phyloP scores from a whole-genome alignment of 2,888 invertebrate species.

The Epirrhoe alternata region DNA sequence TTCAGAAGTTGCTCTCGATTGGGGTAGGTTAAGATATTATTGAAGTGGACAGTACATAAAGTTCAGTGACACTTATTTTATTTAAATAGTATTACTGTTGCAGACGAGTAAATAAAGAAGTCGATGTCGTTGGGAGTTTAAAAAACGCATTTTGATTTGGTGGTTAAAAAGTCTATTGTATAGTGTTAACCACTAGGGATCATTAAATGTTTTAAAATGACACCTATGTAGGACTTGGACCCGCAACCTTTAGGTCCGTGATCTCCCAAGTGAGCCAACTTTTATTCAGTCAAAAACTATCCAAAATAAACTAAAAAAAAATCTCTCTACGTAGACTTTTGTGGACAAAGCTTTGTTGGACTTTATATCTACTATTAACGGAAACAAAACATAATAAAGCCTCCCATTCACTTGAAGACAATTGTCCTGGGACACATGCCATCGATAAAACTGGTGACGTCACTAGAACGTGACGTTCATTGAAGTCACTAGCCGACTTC shows the following conservation, averaged over 20 bases:
- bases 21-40: neutral
- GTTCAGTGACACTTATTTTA: constrained; percentile 26
- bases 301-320: no score
- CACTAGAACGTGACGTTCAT: no score
- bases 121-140: constrained; percentile 16
- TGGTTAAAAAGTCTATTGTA: no score
- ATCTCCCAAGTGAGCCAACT: no score
- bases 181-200: no score
- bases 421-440: neutral
- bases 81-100: constrained; percentile 16
- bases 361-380: neutral
- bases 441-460: constrained; percentile 1
- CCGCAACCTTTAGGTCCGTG: no score
- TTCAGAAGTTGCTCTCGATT: no score
- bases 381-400: constrained; percentile 2
- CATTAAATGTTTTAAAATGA: no score
- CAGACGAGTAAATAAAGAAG: constrained; percentile 23
- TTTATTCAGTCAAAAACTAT: no score
- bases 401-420: constrained; percentile 3
- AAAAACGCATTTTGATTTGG: constrained; percentile 6
- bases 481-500: neutral
- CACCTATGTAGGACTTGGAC: no score
- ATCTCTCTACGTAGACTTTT: no score
- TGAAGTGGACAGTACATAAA: neutral
- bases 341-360: neutral